Base-by-base conservation (phyloP, 2,888 invertebrate genomes). In the Netelia fuscicornis region DNA sequence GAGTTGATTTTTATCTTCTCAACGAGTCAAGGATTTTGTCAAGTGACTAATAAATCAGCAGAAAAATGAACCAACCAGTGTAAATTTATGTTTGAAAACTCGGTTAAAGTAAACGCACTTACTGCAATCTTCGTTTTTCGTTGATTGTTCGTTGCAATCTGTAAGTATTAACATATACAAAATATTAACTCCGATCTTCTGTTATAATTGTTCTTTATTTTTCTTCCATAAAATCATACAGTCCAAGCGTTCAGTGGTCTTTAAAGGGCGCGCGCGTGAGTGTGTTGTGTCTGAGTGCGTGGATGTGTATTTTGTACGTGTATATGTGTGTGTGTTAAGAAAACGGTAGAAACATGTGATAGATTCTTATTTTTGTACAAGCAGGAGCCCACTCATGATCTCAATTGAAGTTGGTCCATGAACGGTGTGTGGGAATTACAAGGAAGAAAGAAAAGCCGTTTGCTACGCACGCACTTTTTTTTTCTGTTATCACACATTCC, bases 171-270 rank as follows among this genome's bases (percentile, higher is more conserved):
- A 56, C 54, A 68, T 42, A 56, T 23, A 42, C 8, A 37, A 8
- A 9, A 23, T 10, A 48, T 2, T 0, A 37, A 37, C 54, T 54
- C 13, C 1, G 20, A 37, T 17, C 56, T 17, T 75, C 60, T 67
- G 42, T 86, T 82, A 81, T 81, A 86, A 79, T 78, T 89, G 83
- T 84, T 87, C 86, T 92, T 92, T 91, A 92, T 92, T 92, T 89
- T 86, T 37, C 52, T 82, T 74, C 87, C 88, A 89, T 90, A 92
- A 92, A 92, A 91, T 91, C 90, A 92, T 92, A 92, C 92, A 92
- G 91, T 88, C 88, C 89, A 91, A 92, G 90, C 91, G 86, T 90
- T 88, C 88, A 87, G 86, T 89, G 88, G 91, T 89, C 89, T 42
- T 54, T 17, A 58, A 58, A 89, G 88, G 77, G 79, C 70, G 67